Base-by-base conservation (phyloP, 2,888 invertebrate species). In the Actias luna region DNA sequence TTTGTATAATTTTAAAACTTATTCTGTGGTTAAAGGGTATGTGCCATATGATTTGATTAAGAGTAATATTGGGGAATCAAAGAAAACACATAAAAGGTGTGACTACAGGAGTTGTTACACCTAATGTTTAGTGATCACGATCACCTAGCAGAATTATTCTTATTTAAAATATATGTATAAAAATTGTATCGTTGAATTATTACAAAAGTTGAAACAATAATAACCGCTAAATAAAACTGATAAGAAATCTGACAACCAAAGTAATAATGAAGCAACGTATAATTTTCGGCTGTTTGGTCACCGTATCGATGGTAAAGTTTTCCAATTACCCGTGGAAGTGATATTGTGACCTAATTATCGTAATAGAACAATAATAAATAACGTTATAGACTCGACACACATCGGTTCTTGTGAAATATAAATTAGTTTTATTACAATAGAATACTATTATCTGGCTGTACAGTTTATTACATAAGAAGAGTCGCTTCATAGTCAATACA, bases 171-270 rank as follows among this genome's bases (percentile, higher is more conserved):
- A 46, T 22, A 46, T 5, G 5, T 18, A 10, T 50, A 50, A 50
- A 25, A 18, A 18, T 7, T 50, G 35, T 35, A 46, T 46, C 62
- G n/a, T 62, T 50, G 58, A 58, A 57, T 79, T 77, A 80, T 87
- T 86, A 89, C 88, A 87, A 89, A 90, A 91, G 84, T 91, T 89
- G 79, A 86, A 87, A 87, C 82, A 81, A 80, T 86, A 85, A 87
- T 85, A 87, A 85, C 85, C 71, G 80, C 81, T 83, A 81, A 84
- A 83, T 84, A 82, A 81, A 81, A 71, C 77, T 79, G 91, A 92
- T 92, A 88, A 65, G 74, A 80, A 87, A 73, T 73, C 72, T 89
- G 87, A 82, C 69, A 71, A 72, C 71, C 78, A 72, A 80, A 74
- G 76, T 80, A 82, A 87, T 87, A 84, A 82, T 83, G 77, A 79